Conservation (phyloP, 2,888 invertebrate species). For the Hyposoter didymator region DNA sequence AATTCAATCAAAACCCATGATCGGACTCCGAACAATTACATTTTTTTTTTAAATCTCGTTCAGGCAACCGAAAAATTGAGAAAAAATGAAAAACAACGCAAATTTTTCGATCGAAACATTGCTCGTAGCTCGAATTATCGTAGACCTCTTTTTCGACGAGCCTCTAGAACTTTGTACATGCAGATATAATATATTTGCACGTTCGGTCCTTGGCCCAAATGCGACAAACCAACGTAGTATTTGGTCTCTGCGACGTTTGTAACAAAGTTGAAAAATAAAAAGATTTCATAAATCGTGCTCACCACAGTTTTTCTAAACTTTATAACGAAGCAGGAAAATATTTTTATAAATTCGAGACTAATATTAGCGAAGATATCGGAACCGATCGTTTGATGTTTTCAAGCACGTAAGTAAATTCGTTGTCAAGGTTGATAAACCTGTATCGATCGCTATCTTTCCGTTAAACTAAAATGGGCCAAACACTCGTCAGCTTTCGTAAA, state of each 20-base stretch:
- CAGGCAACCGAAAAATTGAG: background rate
- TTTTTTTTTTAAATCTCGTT: background rate
- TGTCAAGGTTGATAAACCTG: background rate
- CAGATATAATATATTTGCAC: constrained; percentile 4
- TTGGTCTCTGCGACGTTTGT: background rate
- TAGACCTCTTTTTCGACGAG: background rate
- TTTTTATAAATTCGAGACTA: background rate
- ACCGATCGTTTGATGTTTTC: background rate
- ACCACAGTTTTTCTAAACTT: too few relatives aligned
- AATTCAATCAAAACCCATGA: too few relatives aligned
- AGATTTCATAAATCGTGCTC: background rate
- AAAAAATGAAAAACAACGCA: background rate
- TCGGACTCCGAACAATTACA: too few relatives aligned
- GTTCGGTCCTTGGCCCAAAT: constrained; percentile 59
- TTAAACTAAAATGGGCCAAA: background rate
- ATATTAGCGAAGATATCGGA: background rate
- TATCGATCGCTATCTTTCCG: background rate
- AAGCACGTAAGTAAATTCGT: background rate
- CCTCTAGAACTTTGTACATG: constrained; percentile 3
- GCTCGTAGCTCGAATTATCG: background rate
- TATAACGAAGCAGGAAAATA: background rate
- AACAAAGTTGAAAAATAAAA: background rate
- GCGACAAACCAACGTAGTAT: constrained; percentile 24
- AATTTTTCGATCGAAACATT: constrained; percentile 5
- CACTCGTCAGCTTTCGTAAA: background rate